Evolutionary conservation across 2,113 vertebrate genomes (phyloP).

Genomic region (Podocnemis expansa): DNA sequence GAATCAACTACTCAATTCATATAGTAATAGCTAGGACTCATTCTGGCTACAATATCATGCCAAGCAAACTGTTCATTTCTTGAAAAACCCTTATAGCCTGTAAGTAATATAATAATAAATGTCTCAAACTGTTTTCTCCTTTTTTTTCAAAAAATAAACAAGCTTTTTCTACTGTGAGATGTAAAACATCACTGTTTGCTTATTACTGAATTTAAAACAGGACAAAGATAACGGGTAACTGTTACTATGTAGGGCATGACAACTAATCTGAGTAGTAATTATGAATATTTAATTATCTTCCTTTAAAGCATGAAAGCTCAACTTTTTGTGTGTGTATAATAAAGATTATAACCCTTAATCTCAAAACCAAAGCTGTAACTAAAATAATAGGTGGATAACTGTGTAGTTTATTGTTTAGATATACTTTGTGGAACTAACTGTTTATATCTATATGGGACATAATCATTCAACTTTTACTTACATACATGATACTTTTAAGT

Average conservation of each 20-base stretch:
- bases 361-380: slow-evolving; percentile 55
- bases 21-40: slow-evolving; percentile 48
- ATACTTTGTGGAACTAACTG: too few relatives aligned
- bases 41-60: neutral
- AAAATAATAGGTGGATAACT: slow-evolving; percentile 20
- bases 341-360: slow-evolving; percentile 61
- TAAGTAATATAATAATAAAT: slow-evolving; percentile 57
- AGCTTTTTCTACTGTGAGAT: neutral
- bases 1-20: slow-evolving; percentile 26
- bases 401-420: neutral
- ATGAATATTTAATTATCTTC: slow-evolving; percentile 65
- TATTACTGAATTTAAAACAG: slow-evolving; percentile 37
- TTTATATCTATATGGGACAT: neutral
- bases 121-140: slow-evolving; percentile 46
- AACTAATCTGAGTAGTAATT: slow-evolving; percentile 66
- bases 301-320: slow-evolving; percentile 51
- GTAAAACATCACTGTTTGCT: slow-evolving; percentile 33
- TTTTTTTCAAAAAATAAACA: neutral
- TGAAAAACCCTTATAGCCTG: slow-evolving; percentile 53
- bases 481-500: neutral
- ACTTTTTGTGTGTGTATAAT: slow-evolving; percentile 56
- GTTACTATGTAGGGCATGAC: slow-evolving; percentile 30
- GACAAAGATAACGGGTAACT: slow-evolving; percentile 20
- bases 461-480: neutral
- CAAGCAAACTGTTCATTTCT: slow-evolving; percentile 30